Evolutionary conservation across 2,888 invertebrate genomes (phyloP), one percentile per base, ranked within the genome.

Genomic region (Empis livida): DNA sequence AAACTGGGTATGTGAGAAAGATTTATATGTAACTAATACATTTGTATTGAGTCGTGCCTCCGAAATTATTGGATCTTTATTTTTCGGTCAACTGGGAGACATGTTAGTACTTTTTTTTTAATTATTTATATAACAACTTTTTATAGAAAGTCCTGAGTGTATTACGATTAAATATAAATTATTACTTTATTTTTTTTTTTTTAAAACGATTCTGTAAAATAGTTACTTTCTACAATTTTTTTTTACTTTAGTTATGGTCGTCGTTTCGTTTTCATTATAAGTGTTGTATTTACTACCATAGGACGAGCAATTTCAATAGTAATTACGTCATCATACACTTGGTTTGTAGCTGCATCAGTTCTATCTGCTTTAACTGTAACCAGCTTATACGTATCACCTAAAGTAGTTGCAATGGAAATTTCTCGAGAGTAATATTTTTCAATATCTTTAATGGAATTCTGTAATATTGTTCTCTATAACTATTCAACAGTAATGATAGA

Each of bases 51-150:
- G 68, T 49, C 71, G 73, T 54, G 62, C 74, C 46, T 74, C 75
- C 31, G 75, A 76, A 60, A 72, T 76, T 48, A 55, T 74, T 44
- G 77, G 77, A 43, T 73, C 75, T 32, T 68, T 76, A 56, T 59
- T 74, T 52, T 73, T 77, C 58, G 76, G 76, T 51, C 73, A 75
- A 60, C 60, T 76, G 54, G 76, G 75, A 47, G 78, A 78, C 61
- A 69, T 64, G 76, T 77, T 67, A 70, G 71, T 61, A 55, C 44
- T 32, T 32, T 32, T 32, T 32, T 5, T 11, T 39, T 16, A n/a
- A n/a, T n/a, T 14, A 11, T 14, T 39, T 2, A n/a, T n/a, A n/a
- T n/a, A n/a, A n/a, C n/a, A n/a, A n/a, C n/a, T n/a, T n/a, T n/a
- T n/a, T n/a, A n/a, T n/a, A n/a, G n/a, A n/a, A n/a, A n/a, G n/a